phyloP scores from a whole-genome alignment of 2,888 invertebrate species.

The Cerceris ruficornis region DNA sequence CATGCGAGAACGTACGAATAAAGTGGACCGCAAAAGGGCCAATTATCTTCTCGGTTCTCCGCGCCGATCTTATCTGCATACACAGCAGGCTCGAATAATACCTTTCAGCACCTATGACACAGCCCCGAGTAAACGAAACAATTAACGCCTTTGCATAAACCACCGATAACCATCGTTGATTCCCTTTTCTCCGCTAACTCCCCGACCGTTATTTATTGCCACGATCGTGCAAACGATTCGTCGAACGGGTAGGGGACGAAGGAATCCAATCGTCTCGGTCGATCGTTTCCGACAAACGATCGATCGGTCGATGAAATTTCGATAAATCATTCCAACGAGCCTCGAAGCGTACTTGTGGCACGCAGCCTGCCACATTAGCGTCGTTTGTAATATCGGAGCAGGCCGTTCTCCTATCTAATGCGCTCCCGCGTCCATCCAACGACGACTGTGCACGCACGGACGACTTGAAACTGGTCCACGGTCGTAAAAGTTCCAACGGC shows the following conservation, averaged over 20 bases:
- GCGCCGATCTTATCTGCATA: constrained; percentile 23
- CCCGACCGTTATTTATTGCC: background rate
- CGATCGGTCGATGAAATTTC: constrained; percentile 32
- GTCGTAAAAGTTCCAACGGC: constrained; percentile 17
- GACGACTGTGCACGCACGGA: constrained; percentile 7
- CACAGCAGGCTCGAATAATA: constrained; percentile 17
- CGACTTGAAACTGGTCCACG: constrained; percentile 42
- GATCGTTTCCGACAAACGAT: background rate
- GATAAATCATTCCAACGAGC: constrained; percentile 16
- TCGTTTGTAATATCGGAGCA: constrained; percentile 1
- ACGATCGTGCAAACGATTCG: background rate
- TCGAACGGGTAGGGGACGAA: too few relatives aligned
- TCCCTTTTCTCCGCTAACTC: background rate
- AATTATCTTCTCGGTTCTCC: constrained; percentile 43
- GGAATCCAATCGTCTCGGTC: too few relatives aligned
- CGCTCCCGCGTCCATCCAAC: background rate
- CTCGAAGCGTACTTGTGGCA: background rate
- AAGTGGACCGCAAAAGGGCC: too few relatives aligned
- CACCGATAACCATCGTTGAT: background rate
- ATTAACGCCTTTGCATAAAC: constrained; percentile 10
- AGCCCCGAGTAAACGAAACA: background rate
- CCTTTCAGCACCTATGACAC: background rate
- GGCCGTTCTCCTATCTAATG: constrained; percentile 14
- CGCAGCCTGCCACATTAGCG: constrained; percentile 15
- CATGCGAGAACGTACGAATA: too few relatives aligned